These are phyloP conservation scores for Octonoba sinensis DNA, from an alignment of 2,888 invertebrate species.

Conservation along the genomic window DNA sequence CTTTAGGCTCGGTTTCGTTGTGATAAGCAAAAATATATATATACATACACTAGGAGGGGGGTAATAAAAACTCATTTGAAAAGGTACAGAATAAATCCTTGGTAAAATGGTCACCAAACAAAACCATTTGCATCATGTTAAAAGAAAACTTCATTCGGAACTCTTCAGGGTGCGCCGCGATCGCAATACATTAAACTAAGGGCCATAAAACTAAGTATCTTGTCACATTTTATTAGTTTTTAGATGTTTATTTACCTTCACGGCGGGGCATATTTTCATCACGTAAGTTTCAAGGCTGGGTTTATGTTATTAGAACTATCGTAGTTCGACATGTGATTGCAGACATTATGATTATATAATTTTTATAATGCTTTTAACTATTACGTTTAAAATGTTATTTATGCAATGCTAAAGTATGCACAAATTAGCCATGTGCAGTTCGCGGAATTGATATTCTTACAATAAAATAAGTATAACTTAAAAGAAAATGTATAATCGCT, in stretches of 20 bases:
- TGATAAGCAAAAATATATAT: too few species aligned
- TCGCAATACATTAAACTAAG: not conserved
- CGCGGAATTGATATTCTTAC: too few species aligned
- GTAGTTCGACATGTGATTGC: not conserved
- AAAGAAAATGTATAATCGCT: too few species aligned
- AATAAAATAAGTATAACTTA: too few species aligned
- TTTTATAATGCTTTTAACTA: too few species aligned
- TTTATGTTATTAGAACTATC: not conserved
- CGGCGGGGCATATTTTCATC: not conserved
- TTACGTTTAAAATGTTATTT: too few species aligned
- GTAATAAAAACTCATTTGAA: not conserved
- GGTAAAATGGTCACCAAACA: not conserved
- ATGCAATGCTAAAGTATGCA: too few species aligned
- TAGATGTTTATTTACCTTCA: constrained; percentile 3
- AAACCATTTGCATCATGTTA: not conserved
- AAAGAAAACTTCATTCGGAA: not conserved
- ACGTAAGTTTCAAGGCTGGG: not conserved
- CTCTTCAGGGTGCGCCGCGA: not conserved
- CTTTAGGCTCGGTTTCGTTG: too few species aligned
- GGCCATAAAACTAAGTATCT: constrained; percentile 3
- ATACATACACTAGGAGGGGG: too few species aligned
- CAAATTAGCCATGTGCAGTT: too few species aligned
- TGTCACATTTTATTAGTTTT: constrained; percentile 10
- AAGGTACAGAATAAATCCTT: not conserved
- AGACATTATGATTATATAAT: too few species aligned